phyloP scores from a whole-genome alignment of 2,113 vertebrate species.

The Solea senegalensis region DNA sequence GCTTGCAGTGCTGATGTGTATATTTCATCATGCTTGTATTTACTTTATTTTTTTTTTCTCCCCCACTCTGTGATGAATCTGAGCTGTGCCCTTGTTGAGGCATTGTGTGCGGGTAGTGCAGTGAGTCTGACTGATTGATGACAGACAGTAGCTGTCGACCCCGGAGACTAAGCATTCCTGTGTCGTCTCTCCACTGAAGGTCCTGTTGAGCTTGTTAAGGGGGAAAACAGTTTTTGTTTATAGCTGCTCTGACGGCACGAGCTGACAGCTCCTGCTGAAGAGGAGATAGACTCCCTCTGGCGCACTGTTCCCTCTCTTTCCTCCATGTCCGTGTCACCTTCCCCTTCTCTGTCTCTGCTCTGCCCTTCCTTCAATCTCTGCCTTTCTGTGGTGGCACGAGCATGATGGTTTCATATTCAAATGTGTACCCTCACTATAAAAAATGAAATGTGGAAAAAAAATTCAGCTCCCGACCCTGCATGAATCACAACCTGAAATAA shows the following conservation, averaged over 20 bases:
- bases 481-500: slow-evolving; percentile 24
- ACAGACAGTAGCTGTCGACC: slow-evolving; percentile 78
- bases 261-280: slow-evolving; percentile 75
- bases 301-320: slow-evolving; percentile 32
- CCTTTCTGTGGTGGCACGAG: slow-evolving; percentile 25
- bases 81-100: slow-evolving; percentile 75
- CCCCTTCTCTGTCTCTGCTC: slow-evolving; percentile 3
- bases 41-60: slow-evolving; percentile 16
- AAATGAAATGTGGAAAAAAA: background rate
- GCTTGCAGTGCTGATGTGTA: slow-evolving; percentile 61
- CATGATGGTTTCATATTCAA: slow-evolving; percentile 43
- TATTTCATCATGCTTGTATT: slow-evolving; percentile 75
- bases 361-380: slow-evolving; percentile 23
- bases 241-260: slow-evolving; percentile 70
- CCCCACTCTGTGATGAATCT: slow-evolving; percentile 72
- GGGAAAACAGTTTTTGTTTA: slow-evolving; percentile 80
- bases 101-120: slow-evolving; percentile 71
- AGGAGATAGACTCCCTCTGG: slow-evolving; percentile 69
- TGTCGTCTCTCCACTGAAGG: slow-evolving; percentile 77
- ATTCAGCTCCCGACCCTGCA: slow-evolving; percentile 11
- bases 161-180: slow-evolving; percentile 77
- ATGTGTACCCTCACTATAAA: slow-evolving; percentile 2
- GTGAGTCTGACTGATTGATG: slow-evolving; percentile 79
- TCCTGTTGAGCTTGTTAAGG: slow-evolving; percentile 83
- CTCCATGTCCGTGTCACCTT: slow-evolving; percentile 31